Base-by-base conservation (phyloP, 2,113 vertebrate genomes). In the Phyllostomus hastatus region DNA sequence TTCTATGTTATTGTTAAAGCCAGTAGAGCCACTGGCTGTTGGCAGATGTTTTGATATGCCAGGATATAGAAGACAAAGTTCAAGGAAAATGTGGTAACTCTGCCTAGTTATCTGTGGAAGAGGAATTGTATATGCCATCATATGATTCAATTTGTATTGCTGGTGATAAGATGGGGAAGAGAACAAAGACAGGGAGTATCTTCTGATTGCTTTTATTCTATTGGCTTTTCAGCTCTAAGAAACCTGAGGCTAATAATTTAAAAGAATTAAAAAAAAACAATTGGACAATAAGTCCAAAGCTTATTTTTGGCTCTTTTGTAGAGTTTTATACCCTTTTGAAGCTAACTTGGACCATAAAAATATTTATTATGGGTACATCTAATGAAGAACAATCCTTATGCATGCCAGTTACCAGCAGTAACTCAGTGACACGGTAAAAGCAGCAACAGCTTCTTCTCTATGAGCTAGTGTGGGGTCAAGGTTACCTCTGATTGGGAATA, bases 341-440 rank as follows among this genome's bases (percentile, higher is more conserved):
- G 50, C n/a, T 28, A 85, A 22, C 7, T 35, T 91, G 46, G 24
- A 61, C 31, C 66, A 66, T 3, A 78, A 80, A 78, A 81, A 78
- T 78, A 79, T 64, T 90, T 95, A 88, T 78, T 91, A 59, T 57
- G 86, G 80, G 35, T 57, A 52, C 88, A 95, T 96, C 67, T 91
- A 57, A 61, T 90, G 59, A 85, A 85, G 66, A 92, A 80, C 66
- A 41, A 86, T 43, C 59, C 22, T 43, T 38, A 10, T 41, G 41
- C 24, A 64, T 10, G 14, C 8, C 48, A 69, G 0, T 72, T 5
- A 7, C 17, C 75, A 81, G 48, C 4, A 54, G 61, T 48, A 69
- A 61, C 31, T 80, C 73, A 15, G 33, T 91, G 73, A 88, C 79
- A 78, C 33, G 50, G 17, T 0, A 0, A 28, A 61, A 22, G 20